phyloP scores from a whole-genome alignment of 2,113 vertebrate species.

The Montifringilla adamsi region DNA sequence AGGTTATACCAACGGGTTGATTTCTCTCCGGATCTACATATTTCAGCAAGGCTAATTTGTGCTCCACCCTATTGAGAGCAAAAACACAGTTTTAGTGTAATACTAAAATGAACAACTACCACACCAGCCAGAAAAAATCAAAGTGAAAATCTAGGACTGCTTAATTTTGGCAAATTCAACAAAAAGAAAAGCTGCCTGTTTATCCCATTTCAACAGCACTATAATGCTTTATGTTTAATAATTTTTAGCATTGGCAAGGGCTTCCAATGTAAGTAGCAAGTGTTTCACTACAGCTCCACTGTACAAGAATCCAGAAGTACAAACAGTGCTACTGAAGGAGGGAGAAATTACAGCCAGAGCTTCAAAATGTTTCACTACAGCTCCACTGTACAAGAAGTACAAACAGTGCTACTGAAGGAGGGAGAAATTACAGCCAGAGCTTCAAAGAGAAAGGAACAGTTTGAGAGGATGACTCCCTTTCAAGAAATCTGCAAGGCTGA shows the following conservation, averaged over 20 bases:
- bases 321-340: slow-evolving; percentile 15
- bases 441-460: slow-evolving; percentile 50
- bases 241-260: not conserved
- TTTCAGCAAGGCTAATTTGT: slow-evolving; percentile 93
- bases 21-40: slow-evolving; percentile 82
- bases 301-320: not conserved
- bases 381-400: not conserved
- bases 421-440: slow-evolving; percentile 30
- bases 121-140: not conserved
- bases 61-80: slow-evolving; percentile 82
- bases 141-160: not conserved
- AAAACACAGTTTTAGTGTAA: not conserved
- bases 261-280: not conserved
- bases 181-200: not conserved
- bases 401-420: slow-evolving; percentile 15
- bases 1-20: slow-evolving; percentile 92
- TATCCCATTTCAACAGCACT: not conserved
- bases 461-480: not conserved
- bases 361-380: slow-evolving; percentile 45
- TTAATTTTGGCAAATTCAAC: not conserved
- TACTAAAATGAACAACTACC: not conserved
- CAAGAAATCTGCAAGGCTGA: not conserved
- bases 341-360: slow-evolving; percentile 30
- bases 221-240: not conserved
- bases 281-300: not conserved